Evolutionary conservation across 1,140 invertebrate species (phyloP).

Genomic region (Drosophila pseudoobscura): DNA sequence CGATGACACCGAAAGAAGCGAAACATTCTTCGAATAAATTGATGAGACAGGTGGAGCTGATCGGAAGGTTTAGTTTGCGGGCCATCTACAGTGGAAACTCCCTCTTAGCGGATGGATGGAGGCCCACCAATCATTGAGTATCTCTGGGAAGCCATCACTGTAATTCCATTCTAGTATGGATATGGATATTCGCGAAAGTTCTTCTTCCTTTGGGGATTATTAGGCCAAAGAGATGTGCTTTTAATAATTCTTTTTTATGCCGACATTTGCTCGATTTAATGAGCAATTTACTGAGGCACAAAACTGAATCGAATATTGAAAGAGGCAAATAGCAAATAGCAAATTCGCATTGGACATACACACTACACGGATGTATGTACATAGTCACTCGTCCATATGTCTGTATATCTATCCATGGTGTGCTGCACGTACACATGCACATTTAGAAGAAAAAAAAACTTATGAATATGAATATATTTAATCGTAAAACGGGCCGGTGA

Average conservation of each 20-base stretch:
- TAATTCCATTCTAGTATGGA: background rate
- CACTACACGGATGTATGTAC: constrained; percentile 19
- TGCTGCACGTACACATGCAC: too few relatives aligned
- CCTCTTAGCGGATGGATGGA: too few relatives aligned
- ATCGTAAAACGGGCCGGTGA: constrained; percentile 29
- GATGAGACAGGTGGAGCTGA: constrained; percentile 45
- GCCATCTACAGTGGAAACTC: too few relatives aligned
- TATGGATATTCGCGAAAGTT: constrained; percentile 4
- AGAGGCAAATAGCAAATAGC: constrained; percentile 36
- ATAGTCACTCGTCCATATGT: background rate
- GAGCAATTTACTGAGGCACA: constrained; percentile 48
- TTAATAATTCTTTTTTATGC: constrained; percentile 36
- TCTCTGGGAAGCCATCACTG: constrained; percentile 10
- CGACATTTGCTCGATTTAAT: constrained; percentile 44
- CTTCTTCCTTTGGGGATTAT: too few relatives aligned
- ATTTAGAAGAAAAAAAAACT: background rate
- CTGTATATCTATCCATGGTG: constrained; percentile 8
- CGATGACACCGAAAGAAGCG: constrained; percentile 28
- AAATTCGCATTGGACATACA: constrained; percentile 44
- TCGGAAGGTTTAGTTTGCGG: background rate
- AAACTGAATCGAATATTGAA: constrained; percentile 47
- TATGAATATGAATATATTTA: constrained; percentile 23
- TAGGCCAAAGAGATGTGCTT: constrained; percentile 19
- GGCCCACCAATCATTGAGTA: too few relatives aligned
- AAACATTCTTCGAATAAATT: constrained; percentile 41